phyloP scores from a whole-genome alignment of 2,888 invertebrate species.

The Lydus trimaculatus region DNA sequence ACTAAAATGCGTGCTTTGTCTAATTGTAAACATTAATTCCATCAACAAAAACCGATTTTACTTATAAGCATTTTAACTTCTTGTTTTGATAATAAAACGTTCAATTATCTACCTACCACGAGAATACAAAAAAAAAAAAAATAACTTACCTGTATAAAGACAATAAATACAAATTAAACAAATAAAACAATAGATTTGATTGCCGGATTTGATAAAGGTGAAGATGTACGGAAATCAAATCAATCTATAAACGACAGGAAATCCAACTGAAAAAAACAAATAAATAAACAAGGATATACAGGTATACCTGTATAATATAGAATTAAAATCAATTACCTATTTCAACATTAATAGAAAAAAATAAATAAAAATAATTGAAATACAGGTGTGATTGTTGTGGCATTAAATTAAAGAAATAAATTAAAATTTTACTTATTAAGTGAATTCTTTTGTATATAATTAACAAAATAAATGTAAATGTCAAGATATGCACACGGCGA shows the following conservation, averaged over 20 bases:
- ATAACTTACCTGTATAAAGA: neutral
- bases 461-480: neutral
- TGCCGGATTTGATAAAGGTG: neutral
- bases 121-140: neutral
- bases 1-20: conserved; percentile 38
- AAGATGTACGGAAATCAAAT: neutral
- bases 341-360: neutral
- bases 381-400: neutral
- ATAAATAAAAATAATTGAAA: neutral
- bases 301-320: no score
- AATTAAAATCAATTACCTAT: neutral
- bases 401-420: neutral
- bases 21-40: conserved; percentile 41
- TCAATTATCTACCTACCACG: neutral
- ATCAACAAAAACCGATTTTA: conserved; percentile 22
- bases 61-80: neutral
- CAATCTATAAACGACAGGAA: no score
- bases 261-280: neutral
- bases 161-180: neutral
- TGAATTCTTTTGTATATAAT: neutral
- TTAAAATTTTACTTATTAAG: neutral
- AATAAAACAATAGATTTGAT: neutral
- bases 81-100: neutral
- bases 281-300: neutral
- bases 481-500: neutral